Evolutionary conservation across 2,888 invertebrate species (phyloP).

Genomic region (Gryllus longicercus): DNA sequence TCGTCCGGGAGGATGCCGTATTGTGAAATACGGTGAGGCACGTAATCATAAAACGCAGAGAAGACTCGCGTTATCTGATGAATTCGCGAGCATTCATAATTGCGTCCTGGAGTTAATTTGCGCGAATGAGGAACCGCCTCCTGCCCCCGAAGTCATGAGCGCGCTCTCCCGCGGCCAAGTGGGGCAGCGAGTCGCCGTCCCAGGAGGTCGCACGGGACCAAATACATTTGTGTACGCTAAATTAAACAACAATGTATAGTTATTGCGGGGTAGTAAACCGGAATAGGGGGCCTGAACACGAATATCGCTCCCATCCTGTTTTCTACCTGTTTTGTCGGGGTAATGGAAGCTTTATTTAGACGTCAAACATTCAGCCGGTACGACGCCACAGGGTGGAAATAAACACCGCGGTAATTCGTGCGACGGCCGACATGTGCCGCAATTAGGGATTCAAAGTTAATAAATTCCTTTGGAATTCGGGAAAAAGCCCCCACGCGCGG

Average conservation of each 20-base stretch:
- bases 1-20: too few relatives aligned
- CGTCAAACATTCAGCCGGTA: neutral
- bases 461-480: neutral
- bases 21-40: too few relatives aligned
- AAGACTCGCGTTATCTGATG: too few relatives aligned
- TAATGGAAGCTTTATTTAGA: conserved; percentile 8
- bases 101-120: too few relatives aligned
- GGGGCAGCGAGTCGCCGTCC: too few relatives aligned
- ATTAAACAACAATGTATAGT: conserved; percentile 2
- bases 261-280: neutral
- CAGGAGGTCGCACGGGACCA: too few relatives aligned
- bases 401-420: neutral
- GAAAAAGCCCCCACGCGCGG: neutral
- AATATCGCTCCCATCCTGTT: conserved; percentile 5
- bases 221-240: neutral
- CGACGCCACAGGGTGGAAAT: neutral
- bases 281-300: neutral
- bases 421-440: neutral
- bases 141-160: too few relatives aligned
- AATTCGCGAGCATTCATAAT: too few relatives aligned
- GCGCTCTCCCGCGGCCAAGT: too few relatives aligned
- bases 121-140: too few relatives aligned
- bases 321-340: conserved; percentile 8
- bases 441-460: conserved; percentile 17
- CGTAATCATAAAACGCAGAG: too few relatives aligned